Conservation (phyloP, 53 echinoderm and acorn worm genomes). For the Mesocentrotus franciscanus region DNA sequence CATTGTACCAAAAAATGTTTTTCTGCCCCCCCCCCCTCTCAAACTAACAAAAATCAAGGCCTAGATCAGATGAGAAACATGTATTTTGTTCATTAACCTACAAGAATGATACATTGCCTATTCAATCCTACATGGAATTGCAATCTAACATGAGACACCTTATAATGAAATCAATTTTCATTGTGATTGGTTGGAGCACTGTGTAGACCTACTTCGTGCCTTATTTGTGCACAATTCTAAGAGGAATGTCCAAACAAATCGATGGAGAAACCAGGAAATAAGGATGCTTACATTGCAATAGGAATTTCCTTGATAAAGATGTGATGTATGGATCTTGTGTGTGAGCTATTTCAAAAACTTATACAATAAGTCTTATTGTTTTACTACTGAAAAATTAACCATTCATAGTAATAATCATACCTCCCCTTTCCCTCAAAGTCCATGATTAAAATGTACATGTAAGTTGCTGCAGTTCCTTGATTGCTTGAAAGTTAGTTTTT, state of each 20-base stretch:
- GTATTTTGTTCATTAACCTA: neutral
- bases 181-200: neutral
- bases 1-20: neutral
- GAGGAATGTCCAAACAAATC: neutral
- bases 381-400: neutral
- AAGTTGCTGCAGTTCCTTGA: too few relatives aligned
- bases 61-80: neutral
- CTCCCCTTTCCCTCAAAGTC: too few relatives aligned
- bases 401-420: too few relatives aligned
- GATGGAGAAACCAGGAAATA: constrained; percentile 2
- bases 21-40: neutral
- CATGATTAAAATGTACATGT: too few relatives aligned
- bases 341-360: neutral
- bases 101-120: neutral
- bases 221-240: neutral
- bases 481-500: too few relatives aligned
- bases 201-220: neutral
- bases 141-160: neutral
- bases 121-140: neutral
- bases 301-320: neutral
- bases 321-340: neutral
- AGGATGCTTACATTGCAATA: neutral
- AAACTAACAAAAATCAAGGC: neutral
- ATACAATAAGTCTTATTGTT: too few relatives aligned
- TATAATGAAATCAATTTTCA: neutral